Evolutionary conservation across 1,140 invertebrate species (phyloP).

Genomic region (Drosophila chauvacae): DNA sequence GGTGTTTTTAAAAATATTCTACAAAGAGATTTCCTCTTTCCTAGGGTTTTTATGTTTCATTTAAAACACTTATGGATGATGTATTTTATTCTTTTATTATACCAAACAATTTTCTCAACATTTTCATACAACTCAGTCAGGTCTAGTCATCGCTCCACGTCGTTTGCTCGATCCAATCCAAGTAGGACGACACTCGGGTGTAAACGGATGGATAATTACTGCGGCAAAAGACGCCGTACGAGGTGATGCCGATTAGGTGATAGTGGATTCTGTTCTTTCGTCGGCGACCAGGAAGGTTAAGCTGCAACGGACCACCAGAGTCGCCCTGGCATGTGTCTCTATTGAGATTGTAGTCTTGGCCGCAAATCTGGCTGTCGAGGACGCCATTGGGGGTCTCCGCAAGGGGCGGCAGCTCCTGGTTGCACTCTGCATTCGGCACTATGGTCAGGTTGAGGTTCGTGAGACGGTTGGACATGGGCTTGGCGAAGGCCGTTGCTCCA

Average conservation of each 20-base stretch:
- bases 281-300: slow-evolving; percentile 78
- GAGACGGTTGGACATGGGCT: slow-evolving; percentile 68
- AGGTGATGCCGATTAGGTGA: slow-evolving; percentile 82
- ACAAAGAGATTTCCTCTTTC: not conserved
- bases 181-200: slow-evolving; percentile 84
- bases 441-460: slow-evolving; percentile 76
- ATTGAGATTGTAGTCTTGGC: slow-evolving; percentile 63
- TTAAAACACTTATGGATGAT: not conserved
- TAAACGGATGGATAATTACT: slow-evolving; percentile 85
- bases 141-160: slow-evolving; percentile 67
- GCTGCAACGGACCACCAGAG: slow-evolving; percentile 71
- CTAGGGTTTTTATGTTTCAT: too few species aligned
- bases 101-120: not conserved
- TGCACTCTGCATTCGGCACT: slow-evolving; percentile 72
- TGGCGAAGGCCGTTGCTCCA: slow-evolving; percentile 70
- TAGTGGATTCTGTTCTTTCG: slow-evolving; percentile 61
- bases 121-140: not conserved
- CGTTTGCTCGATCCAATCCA: slow-evolving; percentile 85
- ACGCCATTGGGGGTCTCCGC: slow-evolving; percentile 63
- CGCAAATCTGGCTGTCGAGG: slow-evolving; percentile 74
- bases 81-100: not conserved
- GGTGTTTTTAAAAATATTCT: not conserved
- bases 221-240: slow-evolving; percentile 83
- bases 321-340: slow-evolving; percentile 81
- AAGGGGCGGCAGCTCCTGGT: slow-evolving; percentile 55